Conservation (phyloP, 2,113 vertebrate species). For the Grus americana region DNA sequence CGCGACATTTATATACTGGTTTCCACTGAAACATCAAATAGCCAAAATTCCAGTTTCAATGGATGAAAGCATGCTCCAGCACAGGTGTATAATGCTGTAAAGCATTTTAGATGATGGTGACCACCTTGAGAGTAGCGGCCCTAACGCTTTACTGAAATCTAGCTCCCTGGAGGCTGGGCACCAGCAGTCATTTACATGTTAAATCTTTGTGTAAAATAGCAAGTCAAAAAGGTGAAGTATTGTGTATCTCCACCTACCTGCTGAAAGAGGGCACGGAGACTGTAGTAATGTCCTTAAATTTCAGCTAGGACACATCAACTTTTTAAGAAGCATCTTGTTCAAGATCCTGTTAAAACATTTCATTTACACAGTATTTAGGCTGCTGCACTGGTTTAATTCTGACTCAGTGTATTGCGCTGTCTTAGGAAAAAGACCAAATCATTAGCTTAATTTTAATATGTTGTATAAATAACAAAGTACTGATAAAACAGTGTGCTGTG, state of each 20-base stretch:
- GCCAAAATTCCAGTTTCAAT: neutral
- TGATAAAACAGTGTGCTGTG: neutral
- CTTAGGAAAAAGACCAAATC: neutral
- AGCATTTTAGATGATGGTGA: neutral
- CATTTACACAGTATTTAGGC: neutral
- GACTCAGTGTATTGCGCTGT: fast-evolving
- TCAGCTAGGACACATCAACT: neutral
- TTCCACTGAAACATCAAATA: neutral
- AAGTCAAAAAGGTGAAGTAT: neutral
- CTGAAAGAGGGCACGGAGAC: neutral
- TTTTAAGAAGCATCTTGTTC: neutral
- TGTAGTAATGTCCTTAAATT: neutral
- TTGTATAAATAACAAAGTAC: neutral
- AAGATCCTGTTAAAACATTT: neutral
- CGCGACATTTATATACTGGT: neutral
- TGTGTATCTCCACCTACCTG: neutral
- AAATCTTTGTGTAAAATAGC: neutral
- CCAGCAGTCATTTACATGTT: neutral
- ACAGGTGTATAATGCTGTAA: neutral
- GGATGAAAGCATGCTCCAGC: neutral
- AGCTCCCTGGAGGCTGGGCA: neutral
- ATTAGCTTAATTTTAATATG: neutral
- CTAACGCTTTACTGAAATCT: neutral
- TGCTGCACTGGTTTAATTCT: neutral
- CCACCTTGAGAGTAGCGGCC: neutral